phyloP scores from a whole-genome alignment of 2,888 invertebrate genomes.

The Apotomis turbidana region DNA sequence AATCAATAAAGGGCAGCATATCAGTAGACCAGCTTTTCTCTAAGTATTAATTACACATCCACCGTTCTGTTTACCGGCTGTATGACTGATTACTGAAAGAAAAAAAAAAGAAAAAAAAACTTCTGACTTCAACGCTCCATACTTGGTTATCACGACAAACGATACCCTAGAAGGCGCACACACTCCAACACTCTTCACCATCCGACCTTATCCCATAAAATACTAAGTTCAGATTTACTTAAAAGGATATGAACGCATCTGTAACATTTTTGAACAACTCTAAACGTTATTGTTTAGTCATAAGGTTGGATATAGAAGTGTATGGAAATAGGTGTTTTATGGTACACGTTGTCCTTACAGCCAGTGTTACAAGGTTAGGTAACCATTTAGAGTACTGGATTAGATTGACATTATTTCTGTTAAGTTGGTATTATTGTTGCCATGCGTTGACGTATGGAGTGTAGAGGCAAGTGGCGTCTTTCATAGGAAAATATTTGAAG shows the following conservation, averaged over 20 bases:
- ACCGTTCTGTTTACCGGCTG: too few relatives aligned
- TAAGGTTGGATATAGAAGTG: slow-evolving; percentile 7
- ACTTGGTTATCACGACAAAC: slow-evolving; percentile 8
- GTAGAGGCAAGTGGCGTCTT: too few relatives aligned
- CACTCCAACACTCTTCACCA: slow-evolving; percentile 5
- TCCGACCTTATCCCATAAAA: slow-evolving; percentile 27
- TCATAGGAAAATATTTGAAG: too few relatives aligned
- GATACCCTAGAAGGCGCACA: slow-evolving; percentile 17
- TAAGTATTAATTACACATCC: too few relatives aligned
- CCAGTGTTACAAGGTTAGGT: slow-evolving; percentile 34
- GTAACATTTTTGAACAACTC: background rate
- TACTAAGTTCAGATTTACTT: slow-evolving; percentile 13
- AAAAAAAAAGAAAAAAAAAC: too few relatives aligned
- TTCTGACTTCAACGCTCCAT: background rate
- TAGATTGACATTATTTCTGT: slow-evolving; percentile 38
- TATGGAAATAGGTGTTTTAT: slow-evolving; percentile 29
- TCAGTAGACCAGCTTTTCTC: too few relatives aligned
- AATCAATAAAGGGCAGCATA: too few relatives aligned
- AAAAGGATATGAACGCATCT: slow-evolving; percentile 22
- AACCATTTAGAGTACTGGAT: slow-evolving; percentile 37
- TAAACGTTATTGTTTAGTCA: background rate
- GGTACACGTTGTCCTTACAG: slow-evolving; percentile 24
- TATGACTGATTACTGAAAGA: background rate
- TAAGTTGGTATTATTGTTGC: slow-evolving; percentile 35
- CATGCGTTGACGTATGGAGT: background rate